Base-by-base conservation (phyloP, 2,113 vertebrate species). In the Hoplias malabaricus region DNA sequence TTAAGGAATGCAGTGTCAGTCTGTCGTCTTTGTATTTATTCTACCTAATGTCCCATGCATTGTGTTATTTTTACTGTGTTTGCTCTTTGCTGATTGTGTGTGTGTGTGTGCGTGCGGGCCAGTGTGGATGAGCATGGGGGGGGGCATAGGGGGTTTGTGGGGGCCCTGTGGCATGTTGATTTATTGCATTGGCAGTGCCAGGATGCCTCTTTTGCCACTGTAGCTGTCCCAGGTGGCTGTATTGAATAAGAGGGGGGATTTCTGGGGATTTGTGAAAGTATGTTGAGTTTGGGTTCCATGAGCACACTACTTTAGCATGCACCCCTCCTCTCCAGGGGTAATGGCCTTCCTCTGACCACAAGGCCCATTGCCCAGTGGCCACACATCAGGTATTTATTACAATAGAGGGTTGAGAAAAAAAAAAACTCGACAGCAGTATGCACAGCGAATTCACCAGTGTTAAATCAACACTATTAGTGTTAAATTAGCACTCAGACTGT, bases 231-330 rank as follows among this genome's bases (percentile, higher is more conserved):
- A 21, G 70, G 76, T 73, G 77, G 85, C 79, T 72, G 61, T 77
- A 75, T 81, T 65, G 61, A 77, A 84, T 83, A 83, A 80, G 80
- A 68, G 59, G 12, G n/a, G 53, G 73, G 73, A 68, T 86, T 81
- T 76, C 71, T 79, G 57, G 50, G 82, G 84, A 81, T 82, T 76
- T 86, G 78, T 14, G 21, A 16, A 53, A n/a, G 56, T 11, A 57
- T 1, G 12, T 12, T 33, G 38, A 42, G 53, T 75, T 80, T 75
- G 59, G 53, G 73, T 77, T 84, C 76, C 83, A 84, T 81, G 68
- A 84, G 76, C 69, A 56, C 76, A 84, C 48, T 29, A 57, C 68
- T 61, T 33, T 57, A 78, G 76, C 73, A 81, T 31, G 63, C 34
- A 57, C 21, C 14, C 42, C 4, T 50, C 70, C 38, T 38, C 21